phyloP scores from a whole-genome alignment of 2,888 invertebrate genomes.

The Suillia variegata region DNA sequence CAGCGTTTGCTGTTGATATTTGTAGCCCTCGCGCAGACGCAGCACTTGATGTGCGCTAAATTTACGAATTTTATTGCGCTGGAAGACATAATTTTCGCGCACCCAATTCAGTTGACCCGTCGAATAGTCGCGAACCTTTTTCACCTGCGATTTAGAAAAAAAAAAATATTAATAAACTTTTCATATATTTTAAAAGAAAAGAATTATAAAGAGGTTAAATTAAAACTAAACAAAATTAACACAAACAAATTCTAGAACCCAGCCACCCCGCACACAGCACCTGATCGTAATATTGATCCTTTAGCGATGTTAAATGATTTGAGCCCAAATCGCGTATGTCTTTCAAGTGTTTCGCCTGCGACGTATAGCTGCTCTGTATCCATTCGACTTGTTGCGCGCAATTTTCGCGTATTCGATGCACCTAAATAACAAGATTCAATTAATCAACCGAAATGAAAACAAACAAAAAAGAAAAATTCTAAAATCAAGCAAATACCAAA shows the following conservation, averaged over 20 bases:
- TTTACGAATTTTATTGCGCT: conserved; percentile 90
- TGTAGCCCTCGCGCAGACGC: conserved; percentile 88
- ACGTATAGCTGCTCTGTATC: conserved; percentile 89
- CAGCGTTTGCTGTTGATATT: conserved; percentile 92
- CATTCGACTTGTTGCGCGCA: conserved; percentile 93
- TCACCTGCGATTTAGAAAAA: conserved; percentile 68
- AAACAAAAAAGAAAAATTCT: no score
- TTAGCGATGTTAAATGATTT: conserved; percentile 80
- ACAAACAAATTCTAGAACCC: conserved; percentile 9
- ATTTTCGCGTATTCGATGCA: conserved; percentile 89
- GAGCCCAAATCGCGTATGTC: conserved; percentile 92
- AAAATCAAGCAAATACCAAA: no score
- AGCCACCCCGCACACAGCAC: no score
- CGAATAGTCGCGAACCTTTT: conserved; percentile 90
- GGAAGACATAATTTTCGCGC: conserved; percentile 93
- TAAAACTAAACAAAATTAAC: conserved; percentile 4
- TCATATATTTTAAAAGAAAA: not conserved
- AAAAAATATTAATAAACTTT: conserved; percentile 30
- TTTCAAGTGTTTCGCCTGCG: conserved; percentile 82
- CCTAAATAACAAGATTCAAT: conserved; percentile 65
- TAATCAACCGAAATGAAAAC: not conserved
- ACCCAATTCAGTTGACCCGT: conserved; percentile 91
- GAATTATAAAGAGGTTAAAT: no score
- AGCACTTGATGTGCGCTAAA: conserved; percentile 93
- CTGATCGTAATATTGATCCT: conserved; percentile 93